Evolutionary conservation across 30 jellyfish, hydroid and myxozoan genomes (phyloP).

Genomic region (Cassiopea xamachana): DNA sequence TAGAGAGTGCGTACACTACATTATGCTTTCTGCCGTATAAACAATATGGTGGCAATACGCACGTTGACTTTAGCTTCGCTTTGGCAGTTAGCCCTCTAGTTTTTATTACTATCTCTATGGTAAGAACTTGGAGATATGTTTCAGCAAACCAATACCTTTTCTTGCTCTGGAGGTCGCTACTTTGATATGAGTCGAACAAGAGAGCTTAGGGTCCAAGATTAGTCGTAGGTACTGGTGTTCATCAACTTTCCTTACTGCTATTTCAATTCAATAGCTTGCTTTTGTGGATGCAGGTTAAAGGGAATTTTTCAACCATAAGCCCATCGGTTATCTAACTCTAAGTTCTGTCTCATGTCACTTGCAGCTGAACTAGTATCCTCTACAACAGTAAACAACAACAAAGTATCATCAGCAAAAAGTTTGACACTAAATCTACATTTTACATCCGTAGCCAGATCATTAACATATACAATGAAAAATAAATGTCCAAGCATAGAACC

Average conservation of each 20-base stretch:
- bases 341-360: slow-evolving; percentile 45
- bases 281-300: neutral
- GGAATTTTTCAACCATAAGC: slow-evolving; percentile 60
- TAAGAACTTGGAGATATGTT: slow-evolving; percentile 5
- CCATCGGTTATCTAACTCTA: slow-evolving; percentile 46
- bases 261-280: neutral
- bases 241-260: neutral
- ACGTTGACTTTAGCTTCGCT: neutral
- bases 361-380: slow-evolving; percentile 28
- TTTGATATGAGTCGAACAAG: neutral
- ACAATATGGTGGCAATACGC: neutral
- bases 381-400: slow-evolving; percentile 25
- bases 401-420: slow-evolving; percentile 58
- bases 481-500: slow-evolving; percentile 52
- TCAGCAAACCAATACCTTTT: neutral
- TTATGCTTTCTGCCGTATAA: neutral
- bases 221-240: slow-evolving; percentile 25
- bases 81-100: neutral
- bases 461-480: neutral
- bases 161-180: neutral
- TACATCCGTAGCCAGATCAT: slow-evolving; percentile 27
- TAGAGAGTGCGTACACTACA: neutral
- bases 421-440: slow-evolving; percentile 39
- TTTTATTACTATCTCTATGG: neutral
- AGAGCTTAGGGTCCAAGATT: slow-evolving; percentile 39